Evolutionary conservation across 2,797 vertebrate genomes (phyloP).

Genomic region (Sebastes oblongus): DNA sequence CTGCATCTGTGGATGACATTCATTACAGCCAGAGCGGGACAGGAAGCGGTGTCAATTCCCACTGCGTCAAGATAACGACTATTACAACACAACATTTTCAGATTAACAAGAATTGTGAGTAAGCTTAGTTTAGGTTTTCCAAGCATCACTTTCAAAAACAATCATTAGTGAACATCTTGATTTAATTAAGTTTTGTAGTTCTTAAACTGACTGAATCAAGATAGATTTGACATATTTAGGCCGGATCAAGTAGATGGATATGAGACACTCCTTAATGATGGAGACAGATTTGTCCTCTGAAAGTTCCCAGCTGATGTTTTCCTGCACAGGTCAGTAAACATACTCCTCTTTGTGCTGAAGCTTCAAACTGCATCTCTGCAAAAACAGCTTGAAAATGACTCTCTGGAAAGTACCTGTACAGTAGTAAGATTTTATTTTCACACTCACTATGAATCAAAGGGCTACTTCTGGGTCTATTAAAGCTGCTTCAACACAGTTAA

Average conservation of each 20-base stretch:
- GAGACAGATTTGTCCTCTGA: background rate
- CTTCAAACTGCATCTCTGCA: background rate
- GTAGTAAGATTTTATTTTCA: background rate
- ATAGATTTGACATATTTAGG: background rate
- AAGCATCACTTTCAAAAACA: background rate
- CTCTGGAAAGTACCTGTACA: too few relatives aligned
- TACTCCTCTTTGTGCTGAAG: background rate
- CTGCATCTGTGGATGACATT: background rate
- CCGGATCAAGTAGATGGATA: background rate
- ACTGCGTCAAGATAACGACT: background rate
- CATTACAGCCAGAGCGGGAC: background rate
- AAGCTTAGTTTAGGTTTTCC: too few relatives aligned
- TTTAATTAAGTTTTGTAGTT: background rate
- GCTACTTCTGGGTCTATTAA: too few relatives aligned
- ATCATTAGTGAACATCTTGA: background rate
- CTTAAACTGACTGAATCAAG: background rate
- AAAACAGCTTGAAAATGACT: background rate
- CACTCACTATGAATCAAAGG: background rate
- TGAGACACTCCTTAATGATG: background rate
- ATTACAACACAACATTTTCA: background rate
- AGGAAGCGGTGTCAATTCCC: conserved; percentile 44
- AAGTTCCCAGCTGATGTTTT: conserved; percentile 2
- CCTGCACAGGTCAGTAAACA: background rate
- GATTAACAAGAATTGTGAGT: background rate
- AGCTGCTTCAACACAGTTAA: too few relatives aligned